Evolutionary conservation across 2,113 vertebrate genomes (phyloP), one percentile per base, ranked within the genome.

Genomic region (Verasper variegatus): DNA sequence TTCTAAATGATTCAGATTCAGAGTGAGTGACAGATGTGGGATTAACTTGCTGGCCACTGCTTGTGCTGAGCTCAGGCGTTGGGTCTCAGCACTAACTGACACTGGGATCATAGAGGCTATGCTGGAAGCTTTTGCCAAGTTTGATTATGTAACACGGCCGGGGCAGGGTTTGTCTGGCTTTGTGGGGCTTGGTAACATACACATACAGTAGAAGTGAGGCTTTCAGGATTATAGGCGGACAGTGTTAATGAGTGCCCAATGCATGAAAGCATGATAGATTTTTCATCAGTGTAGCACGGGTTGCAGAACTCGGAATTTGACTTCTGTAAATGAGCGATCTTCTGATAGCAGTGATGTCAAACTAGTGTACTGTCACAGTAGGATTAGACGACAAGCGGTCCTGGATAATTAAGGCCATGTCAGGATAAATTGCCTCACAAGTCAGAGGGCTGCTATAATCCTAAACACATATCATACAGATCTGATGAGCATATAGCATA

Each of bases 61-160:
- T 74, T 83, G 65, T 80, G 74, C 86, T 80, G 88, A 88, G 76
- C 75, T 89, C 80, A 83, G 81, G 66, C 81, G 1, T 62, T 68
- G 71, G 54, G 62, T 71, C 70, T 63, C 67, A 45, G 71, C 73
- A 72, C 71, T 54, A 80, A 83, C 72, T 80, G 81, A 76, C 80
- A 75, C 71, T 11, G 66, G 69, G 68, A 54, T 54, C 51, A 54
- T 54, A 21, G 20, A 54, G 51, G 51, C 20, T n/a, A 54, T 54
- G 51, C 18, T 54, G 20, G 51, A n/a, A 54, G 51, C 20, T 54
- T 54, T 8, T 54, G 51, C 51, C 51, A 54, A 80, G 26, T 78
- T 74, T 57, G 60, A 79, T 89, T 84, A 89, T 82, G 72, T 74
- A 82, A 90, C 67, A 65, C 14, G 10, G 63, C 37, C 60, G 2